These are phyloP conservation scores for Trachymyrmex septentrionalis DNA, from an alignment of 1,140 invertebrate species.

Conservation along the genomic window DNA sequence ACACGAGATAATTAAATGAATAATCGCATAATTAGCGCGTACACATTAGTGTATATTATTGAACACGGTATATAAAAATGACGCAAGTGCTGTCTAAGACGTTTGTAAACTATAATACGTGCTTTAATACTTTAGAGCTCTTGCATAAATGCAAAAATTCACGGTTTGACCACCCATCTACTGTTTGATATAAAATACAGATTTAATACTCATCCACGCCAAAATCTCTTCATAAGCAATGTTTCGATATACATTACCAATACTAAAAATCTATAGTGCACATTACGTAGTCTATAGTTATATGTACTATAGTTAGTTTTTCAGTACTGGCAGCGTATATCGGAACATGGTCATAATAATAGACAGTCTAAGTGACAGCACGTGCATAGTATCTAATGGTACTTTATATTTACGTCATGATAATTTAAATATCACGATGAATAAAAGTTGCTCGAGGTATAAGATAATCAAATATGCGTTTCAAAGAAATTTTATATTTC, in stretches of 20 bases:
- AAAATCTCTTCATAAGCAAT: not conserved
- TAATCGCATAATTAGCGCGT: conserved; percentile 13
- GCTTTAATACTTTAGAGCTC: conserved; percentile 24
- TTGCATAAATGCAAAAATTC: conserved; percentile 1
- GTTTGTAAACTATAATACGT: conserved; percentile 5
- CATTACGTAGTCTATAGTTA: no score
- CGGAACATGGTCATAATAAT: not conserved
- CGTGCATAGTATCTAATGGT: not conserved
- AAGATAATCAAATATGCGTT: conserved; percentile 32
- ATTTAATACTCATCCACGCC: not conserved
- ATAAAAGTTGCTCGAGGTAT: conserved; percentile 30
- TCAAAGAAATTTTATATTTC: conserved; percentile 40
- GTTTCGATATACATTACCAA: no score
- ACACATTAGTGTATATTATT: conserved; percentile 17
- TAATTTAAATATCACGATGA: not conserved
- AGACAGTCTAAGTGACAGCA: conserved; percentile 22
- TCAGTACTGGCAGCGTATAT: no score
- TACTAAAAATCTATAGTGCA: no score
- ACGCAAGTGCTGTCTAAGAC: not conserved
- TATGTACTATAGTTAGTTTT: no score
- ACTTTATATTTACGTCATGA: conserved; percentile 20
- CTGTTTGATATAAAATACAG: conserved; percentile 15
- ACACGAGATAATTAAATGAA: conserved; percentile 18
- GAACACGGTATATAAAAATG: conserved; percentile 18
- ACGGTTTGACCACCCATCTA: not conserved